Evolutionary conservation across 2,797 vertebrate species (phyloP), one percentile per base, ranked within the genome.

Genomic region (Silurus lanzhouensis): DNA sequence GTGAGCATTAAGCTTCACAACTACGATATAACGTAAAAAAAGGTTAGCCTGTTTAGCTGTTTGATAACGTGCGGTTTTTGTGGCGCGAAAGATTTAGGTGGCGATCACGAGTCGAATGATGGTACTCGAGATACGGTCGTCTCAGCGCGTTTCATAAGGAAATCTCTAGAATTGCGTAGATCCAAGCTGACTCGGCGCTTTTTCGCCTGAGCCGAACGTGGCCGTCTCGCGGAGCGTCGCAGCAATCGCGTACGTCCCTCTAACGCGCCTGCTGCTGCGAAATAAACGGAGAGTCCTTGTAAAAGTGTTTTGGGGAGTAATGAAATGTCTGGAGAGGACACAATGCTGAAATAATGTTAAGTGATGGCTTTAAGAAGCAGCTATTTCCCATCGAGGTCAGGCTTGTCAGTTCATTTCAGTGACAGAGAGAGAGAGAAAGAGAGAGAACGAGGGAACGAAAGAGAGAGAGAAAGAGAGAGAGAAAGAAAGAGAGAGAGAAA

Each of bases 381-480:
- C 86, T 46, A 86, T 89, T 90, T 89, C 89, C 84, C 85, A 87
- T 90, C 89, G 90, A 91, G 90, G 89, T 88, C 89, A 90, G 86
- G 77, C 88, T 70, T 68, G 87, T 88, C 84, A 87, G 76, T 52
- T 85, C 58, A 84, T 89, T 84, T 88, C 46, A 67, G 75, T 74
- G 83, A 76, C 75, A 76, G 44, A 88, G 58, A 83, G 12, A 85
- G 82, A 86, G 86, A 86, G 64, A 85, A 14, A 84, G 82, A 85
- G 85, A 88, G 31, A 87, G 81, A 27, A 44, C 55, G 67, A 85
- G 60, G 75, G 64, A 46, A 63, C 72, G 82, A n/a, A 64, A 72
- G 14, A 90, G 84, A 78, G 60, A 76, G 25, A 71, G 38, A n/a
- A 22, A 46, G 66, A 80, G 25, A 72, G 63, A 27, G 64, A 75